Percentiles rank a stretch among this genome's conserved stretches.
phyloP scores from a whole-genome alignment of 2,113 vertebrate species.

The Empidonax traillii region DNA sequence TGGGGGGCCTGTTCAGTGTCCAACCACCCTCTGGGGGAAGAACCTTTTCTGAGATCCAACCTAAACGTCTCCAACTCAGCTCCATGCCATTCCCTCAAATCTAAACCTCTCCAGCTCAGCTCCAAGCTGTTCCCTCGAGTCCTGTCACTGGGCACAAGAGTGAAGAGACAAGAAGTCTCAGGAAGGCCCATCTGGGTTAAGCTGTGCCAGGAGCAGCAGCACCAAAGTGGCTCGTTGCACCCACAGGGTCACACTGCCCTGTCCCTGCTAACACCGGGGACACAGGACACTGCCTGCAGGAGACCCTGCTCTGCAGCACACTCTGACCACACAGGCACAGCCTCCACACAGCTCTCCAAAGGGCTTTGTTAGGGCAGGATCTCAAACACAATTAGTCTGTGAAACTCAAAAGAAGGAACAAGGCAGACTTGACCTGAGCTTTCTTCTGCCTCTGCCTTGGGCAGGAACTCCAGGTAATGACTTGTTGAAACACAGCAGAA shows the following conservation, averaged over 20 bases:
- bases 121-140: not conserved
- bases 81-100: not conserved
- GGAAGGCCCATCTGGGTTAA: fast-evolving
- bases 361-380: not conserved
- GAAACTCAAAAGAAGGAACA: not conserved
- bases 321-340: not conserved
- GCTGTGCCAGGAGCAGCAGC: not conserved
- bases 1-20: fast-evolving
- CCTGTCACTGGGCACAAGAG: not conserved
- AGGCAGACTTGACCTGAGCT: not conserved
- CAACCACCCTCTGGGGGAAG: not conserved
- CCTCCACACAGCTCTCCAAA: not conserved
- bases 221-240: fast-evolving
- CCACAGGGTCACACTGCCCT: not conserved
- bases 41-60: not conserved
- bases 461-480: not conserved
- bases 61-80: not conserved
- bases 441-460: not conserved
- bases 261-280: fast-evolving
- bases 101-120: not conserved
- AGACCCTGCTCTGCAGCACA: not conserved
- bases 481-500: not conserved
- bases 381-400: not conserved
- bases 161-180: not conserved
- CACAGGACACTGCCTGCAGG: not conserved